Conservation (phyloP, 2,888 invertebrate species). For the Cosmia pyralina region DNA sequence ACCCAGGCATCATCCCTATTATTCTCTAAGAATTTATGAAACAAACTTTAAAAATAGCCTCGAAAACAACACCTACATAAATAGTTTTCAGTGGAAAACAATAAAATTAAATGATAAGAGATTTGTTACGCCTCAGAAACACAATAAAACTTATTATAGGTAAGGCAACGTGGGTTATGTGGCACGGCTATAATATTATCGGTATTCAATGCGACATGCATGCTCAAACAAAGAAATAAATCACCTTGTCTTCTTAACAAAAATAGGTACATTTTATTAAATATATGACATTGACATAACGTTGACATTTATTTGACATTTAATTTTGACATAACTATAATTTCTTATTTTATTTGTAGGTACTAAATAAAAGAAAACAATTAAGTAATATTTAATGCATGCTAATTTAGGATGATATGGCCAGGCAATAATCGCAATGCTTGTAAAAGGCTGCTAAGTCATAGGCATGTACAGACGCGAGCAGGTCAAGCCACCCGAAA, state of each 20-base stretch:
- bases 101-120: constrained; percentile 3
- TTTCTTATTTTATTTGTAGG: no score
- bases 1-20: no score
- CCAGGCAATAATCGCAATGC: no score
- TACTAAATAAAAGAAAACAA: no score
- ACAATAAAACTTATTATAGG: not conserved
- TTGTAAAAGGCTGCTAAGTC: no score
- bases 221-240: constrained; percentile 15
- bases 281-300: no score
- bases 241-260: constrained; percentile 4
- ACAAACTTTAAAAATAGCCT: constrained; percentile 4
- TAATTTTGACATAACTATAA: no score
- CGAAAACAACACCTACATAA: not conserved
- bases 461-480: no score
- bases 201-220: constrained; percentile 3
- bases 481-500: no score
- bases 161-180: not conserved
- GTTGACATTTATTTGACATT: no score
- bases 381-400: no score
- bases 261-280: not conserved
- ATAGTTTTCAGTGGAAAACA: not conserved
- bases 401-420: no score
- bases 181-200: not conserved
- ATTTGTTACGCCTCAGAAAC: not conserved
- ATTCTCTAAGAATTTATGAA: not conserved